Evolutionary conservation across 2,888 invertebrate species (phyloP).

Genomic region (Oligia strigilis): DNA sequence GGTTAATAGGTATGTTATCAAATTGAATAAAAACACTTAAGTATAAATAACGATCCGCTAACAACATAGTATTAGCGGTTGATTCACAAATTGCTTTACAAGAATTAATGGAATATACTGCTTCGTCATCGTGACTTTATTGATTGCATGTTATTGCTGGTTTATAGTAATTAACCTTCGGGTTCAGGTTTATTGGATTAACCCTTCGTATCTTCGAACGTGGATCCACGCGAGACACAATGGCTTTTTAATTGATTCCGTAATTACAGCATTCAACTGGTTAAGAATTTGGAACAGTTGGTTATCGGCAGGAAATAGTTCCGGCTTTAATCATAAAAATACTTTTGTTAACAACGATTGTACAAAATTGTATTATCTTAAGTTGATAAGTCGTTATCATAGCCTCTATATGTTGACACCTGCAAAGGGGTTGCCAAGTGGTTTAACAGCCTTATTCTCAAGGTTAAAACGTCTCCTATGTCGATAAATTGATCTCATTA

Average conservation of each 20-base stretch:
- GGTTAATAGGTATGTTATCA: background rate
- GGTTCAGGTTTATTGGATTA: no score
- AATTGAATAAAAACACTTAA: conserved; percentile 5
- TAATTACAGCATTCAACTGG: no score
- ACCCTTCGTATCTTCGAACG: no score
- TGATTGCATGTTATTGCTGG: background rate
- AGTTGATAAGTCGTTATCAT: background rate
- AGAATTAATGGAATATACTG: background rate
- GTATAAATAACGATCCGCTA: background rate
- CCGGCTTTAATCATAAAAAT: background rate
- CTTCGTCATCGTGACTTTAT: conserved; percentile 19
- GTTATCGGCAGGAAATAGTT: background rate
- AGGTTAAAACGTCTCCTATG: no score
- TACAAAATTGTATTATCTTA: no score
- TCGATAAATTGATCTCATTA: background rate
- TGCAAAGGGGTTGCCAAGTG: background rate
- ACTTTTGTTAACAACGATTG: background rate
- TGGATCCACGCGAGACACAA: no score
- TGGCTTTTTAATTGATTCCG: no score
- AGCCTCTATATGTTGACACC: no score
- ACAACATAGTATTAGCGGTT: background rate
- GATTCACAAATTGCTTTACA: conserved; percentile 3
- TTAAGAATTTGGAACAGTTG: no score
- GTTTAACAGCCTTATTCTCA: no score
- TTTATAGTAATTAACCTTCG: conserved; percentile 11